Evolutionary conservation across 2,888 invertebrate species (phyloP), one percentile per base, ranked within the genome.

Genomic region (Steinernema carpocapsae): DNA sequence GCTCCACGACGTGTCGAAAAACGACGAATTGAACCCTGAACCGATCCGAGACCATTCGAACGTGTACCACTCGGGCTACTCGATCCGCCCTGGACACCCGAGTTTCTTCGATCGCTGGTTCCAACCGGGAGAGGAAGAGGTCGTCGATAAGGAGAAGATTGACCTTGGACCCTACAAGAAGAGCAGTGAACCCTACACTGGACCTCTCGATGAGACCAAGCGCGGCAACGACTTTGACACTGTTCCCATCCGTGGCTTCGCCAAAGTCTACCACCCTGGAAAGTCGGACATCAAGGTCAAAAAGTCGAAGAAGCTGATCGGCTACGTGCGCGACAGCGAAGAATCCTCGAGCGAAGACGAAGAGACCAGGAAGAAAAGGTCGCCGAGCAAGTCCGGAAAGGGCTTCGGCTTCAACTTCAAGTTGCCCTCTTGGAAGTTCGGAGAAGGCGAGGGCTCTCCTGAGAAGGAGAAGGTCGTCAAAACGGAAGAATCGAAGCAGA

Each of bases 181-280:
- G 17, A 43, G 24, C 42, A 7, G 22, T 17, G 72, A 72, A 26
- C 72, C 52, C 42, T 72, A 46, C 59, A 2, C 52, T 1, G 72
- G 72, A 12, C 72, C 52, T n/a, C 48, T 72, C 17, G 19, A 42
- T 17, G 14, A 17, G 3, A 42, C 29, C 22, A 32, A 72, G 17
- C 48, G 19, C 48, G n/a, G 2, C 10, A 6, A 3, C 32, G 72
- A 72, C 19, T 29, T 72, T 3, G 48, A 72, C 19, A 72, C 32
- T 37, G 52, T 45, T 19, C 71, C 71, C 45, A 2, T 70, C 12
- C 2, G 46, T 12, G 74, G 76, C 14, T 74, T 74, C 51, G 73
- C 79, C 12, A 32, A 72, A 0, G 74, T 76, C 43, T 80, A 80
- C 29, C 80, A 79, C 72, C 72, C 76, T n/a, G 81, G 78, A 26